Base-by-base conservation (phyloP, 2,113 vertebrate genomes). In the Takifugu bimaculatus region DNA sequence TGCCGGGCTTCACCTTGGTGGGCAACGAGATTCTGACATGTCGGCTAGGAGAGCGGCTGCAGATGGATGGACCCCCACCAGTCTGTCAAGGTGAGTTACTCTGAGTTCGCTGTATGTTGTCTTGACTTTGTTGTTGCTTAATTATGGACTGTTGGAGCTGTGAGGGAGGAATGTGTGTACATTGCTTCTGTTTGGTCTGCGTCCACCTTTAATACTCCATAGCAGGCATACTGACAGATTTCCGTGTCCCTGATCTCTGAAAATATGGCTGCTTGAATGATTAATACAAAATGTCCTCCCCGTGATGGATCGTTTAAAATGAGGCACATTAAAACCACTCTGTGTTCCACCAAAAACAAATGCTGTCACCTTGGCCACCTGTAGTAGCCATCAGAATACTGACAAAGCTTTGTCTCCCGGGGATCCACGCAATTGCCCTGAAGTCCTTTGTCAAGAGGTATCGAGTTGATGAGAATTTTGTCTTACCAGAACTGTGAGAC, bases 21-120 rank as follows among this genome's bases (percentile, higher is more conserved):
- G 96, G 95, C 57, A 96, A 93, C 67, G 95, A 96, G 82, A 95
- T 98, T 78, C 86, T 99, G 84, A 99, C 96, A 1, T 99, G 96
- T 60, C 87, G 94, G 57, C 88, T 99, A 0, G 94, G 94, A 63
- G 95, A 97, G 79, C 84, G 96, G 43, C 91, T 99, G 13, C 95
- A 98, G 83, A 97, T 98, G 95, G 95, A 97, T 78, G 93, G 93
- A 75, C 86, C 92, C 50, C 93, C 96, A 60, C 96, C 96, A 51
- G 79, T 92, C 55, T 99, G 96, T 80, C 95, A 98, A 94, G 96
- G 96, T 99, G 80, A 57, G 79, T 65, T 78, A 47, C 27, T 66
- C 3, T 28, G 11, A 54, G 7, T 71, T 50, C 13, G 6, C 15
- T 2, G 0, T 32, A n/a, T 60, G 6, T 63, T 47, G 35, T 62